Conservation (phyloP, 2,888 invertebrate species). For the Balanococcus diminutus region DNA sequence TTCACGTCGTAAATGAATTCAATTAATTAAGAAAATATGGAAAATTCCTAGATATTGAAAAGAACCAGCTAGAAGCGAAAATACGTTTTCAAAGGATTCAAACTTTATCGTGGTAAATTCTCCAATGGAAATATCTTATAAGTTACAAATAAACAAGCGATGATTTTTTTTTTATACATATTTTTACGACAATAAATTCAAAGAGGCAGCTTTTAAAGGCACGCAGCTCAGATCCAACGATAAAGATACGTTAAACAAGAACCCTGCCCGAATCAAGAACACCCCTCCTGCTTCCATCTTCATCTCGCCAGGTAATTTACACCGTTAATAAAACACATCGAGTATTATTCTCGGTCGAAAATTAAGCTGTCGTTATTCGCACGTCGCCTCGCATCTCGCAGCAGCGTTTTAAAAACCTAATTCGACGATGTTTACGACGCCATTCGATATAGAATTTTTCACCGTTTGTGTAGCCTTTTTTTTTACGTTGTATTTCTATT, state of each 20-base stretch:
- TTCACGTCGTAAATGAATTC: background rate
- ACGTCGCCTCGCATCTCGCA: too few relatives aligned
- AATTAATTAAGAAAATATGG: background rate
- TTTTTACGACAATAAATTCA: background rate
- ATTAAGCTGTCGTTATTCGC: slow-evolving; percentile 28
- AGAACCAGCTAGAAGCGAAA: background rate
- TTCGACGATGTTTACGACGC: slow-evolving; percentile 27
- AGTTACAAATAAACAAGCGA: background rate
- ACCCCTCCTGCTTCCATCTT: too few relatives aligned
- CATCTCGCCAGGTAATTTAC: background rate
- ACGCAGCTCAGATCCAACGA: background rate
- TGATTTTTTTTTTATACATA: background rate
- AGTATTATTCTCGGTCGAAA: slow-evolving; percentile 10
- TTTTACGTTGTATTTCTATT: background rate
- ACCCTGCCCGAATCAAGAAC: background rate
- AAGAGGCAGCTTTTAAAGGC: background rate
- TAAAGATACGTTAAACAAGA: background rate
- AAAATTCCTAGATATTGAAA: background rate
- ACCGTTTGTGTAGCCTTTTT: background rate
- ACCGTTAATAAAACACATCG: slow-evolving; percentile 22
- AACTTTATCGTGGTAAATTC: background rate
- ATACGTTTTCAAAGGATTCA: background rate
- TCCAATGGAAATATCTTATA: too few relatives aligned
- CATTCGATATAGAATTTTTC: slow-evolving; percentile 22
- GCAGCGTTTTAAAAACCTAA: slow-evolving; percentile 14